Base-by-base conservation (phyloP, 2,888 invertebrate species). In the Torymus auratus region DNA sequence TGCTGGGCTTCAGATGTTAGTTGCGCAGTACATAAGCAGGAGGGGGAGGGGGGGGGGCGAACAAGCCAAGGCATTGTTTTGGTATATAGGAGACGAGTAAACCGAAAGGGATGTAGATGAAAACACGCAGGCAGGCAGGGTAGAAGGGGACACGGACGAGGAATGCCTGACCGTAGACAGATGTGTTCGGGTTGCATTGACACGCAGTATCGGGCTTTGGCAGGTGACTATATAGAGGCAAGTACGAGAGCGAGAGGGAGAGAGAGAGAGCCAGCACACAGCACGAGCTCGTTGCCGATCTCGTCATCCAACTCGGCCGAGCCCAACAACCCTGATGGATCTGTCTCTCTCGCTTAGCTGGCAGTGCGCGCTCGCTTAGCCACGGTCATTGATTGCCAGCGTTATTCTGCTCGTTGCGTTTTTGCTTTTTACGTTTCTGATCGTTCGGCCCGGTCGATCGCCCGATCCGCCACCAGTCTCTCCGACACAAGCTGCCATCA, bases 381-480 rank as follows among this genome's bases (percentile, higher is more conserved):
- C 78, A 78, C 72, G 78, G 68, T 61, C 72, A 68, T 68, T 50
- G 72, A 71, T 78, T 67, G 50, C 58, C 41, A 41, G 41, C 20
- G 14, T 13, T 4, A 2, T 20, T 20, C 23, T 23, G 23, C 10
- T 20, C 17, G 2, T 14, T 53, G 14, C 1, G 20, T 52, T 67
- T 67, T 17, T 50, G 15, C 41, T 11, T 17, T 50, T 53, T 17
- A 7, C 65, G n/a, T 50, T 41, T 17, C 17, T 58, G 15, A 15
- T 15, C 58, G 15, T 58, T 17, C n/a, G 58, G n/a, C n/a, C 58
- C 58, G 17, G n/a, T n/a, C 17, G n/a, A n/a, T 17, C n/a, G 17
- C 17, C 41, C 41, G 41, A 41, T 41, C 41, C 7, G 41, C 41
- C 41, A 41, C 41, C 41, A 41, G 41, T 7, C 41, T 41, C 41